Evolutionary conservation across 2,888 invertebrate genomes (phyloP), one percentile per base, ranked within the genome.

Genomic region (Nymphalis urticae): DNA sequence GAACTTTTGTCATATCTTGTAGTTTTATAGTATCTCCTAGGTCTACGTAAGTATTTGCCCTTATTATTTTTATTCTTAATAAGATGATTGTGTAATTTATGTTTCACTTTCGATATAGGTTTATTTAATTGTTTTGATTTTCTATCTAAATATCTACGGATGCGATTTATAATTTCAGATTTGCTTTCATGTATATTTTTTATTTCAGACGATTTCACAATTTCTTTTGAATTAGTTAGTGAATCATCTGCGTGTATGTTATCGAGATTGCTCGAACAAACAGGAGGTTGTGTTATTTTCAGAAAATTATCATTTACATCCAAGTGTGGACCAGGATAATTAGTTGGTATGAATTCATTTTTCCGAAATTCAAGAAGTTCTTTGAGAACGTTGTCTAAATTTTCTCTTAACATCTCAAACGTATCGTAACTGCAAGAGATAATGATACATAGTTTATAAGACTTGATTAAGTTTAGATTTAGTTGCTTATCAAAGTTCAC

Each of bases 371-470:
- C 94, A 42, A 96, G 85, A 17, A 97, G 86, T 75, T 95, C 94
- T 80, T 93, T 94, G 56, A 97, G 85, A 1, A 96, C 95, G 0
- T 93, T 81, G 80, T 97, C 96, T 60, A 97, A 87, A 76, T 96
- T 96, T 89, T 97, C 97, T 76, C 97, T 93, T 8, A 98, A 90
- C 94, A 97, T 96, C 90, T 97, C 97, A 84, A 98, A 98, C 0
- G 97, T 98, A 77, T 97, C 97, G 85, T 96, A 98, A 6, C 93
- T 93, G 80, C 68, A 88, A 65, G 74, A 73, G 59, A 61, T 17
- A 8, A 10, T 16, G 21, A 21, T 48, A 42, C 42, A 42, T 13
- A 32, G 27, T 19, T 42, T 36, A 36, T 19, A 19, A 42, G 42
- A 13, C 42, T 32, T 36, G 4, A 17, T 19, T 21, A 47, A 27